Evolutionary conservation across 2,113 vertebrate genomes (phyloP).

Genomic region (Brachionichthys hirsutus): DNA sequence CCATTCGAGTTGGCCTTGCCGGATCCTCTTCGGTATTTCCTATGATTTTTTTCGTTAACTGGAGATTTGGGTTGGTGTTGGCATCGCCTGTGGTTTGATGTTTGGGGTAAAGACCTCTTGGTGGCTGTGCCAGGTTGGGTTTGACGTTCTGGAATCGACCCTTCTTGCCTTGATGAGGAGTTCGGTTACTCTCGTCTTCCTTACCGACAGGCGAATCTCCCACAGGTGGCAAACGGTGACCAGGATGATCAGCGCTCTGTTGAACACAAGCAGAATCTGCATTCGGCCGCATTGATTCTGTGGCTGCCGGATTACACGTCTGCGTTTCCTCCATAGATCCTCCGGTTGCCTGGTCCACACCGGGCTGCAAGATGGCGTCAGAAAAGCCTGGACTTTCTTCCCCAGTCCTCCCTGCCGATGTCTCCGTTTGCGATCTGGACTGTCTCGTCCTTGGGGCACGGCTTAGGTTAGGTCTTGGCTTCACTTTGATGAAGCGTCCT

Average conservation of each 20-base stretch:
- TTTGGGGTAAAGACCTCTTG: conserved; percentile 32
- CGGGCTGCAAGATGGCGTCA: neutral
- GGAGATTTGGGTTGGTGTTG: neutral
- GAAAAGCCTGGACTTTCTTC: conserved; percentile 1
- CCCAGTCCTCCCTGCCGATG: neutral
- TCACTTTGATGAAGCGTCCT: conserved; percentile 30
- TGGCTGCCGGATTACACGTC: neutral
- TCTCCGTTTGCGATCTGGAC: conserved; percentile 14
- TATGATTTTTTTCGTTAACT: neutral
- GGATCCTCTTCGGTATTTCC: neutral
- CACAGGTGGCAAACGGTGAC: neutral
- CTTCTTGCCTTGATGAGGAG: neutral
- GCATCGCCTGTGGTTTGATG: conserved; percentile 6
- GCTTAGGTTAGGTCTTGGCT: conserved; percentile 56
- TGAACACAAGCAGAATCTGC: neutral
- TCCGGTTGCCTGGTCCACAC: conserved; percentile 10
- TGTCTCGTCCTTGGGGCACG: conserved; percentile 23
- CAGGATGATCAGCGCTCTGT: neutral
- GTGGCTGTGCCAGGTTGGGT: conserved; percentile 22
- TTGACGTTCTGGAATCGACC: conserved; percentile 42
- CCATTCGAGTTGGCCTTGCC: neutral
- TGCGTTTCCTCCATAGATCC: conserved; percentile 13
- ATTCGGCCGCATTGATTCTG: neutral
- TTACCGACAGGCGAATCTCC: conserved; percentile 7
- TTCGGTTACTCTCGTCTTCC: neutral